These are phyloP conservation scores for Eubasilissa regina DNA, from an alignment of 1,140 invertebrate genomes.

Conservation along the genomic window DNA sequence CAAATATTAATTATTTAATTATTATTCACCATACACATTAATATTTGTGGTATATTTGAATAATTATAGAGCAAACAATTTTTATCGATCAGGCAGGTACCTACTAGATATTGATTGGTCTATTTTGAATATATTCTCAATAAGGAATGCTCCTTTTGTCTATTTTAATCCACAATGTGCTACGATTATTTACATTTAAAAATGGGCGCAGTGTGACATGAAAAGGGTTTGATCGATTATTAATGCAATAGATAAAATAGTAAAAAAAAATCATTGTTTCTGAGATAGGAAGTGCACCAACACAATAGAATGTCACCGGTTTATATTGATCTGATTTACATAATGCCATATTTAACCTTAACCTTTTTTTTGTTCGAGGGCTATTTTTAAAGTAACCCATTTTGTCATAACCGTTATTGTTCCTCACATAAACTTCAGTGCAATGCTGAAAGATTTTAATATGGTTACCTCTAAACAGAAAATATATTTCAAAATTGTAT, in stretches of 20 bases:
- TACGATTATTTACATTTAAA: neutral
- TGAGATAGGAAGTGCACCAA: conserved; percentile 16
- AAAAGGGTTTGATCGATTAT: conserved; percentile 21
- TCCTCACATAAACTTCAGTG: neutral
- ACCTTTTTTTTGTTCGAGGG: neutral
- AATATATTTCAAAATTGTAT: no score
- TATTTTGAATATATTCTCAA: no score
- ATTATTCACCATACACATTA: no score
- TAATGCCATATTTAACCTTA: conserved; percentile 10
- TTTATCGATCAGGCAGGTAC: no score
- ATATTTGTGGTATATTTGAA: no score
- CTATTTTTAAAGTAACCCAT: neutral
- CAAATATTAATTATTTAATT: no score
- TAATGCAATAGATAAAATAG: neutral
- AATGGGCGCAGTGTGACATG: conserved; percentile 12
- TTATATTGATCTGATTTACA: conserved; percentile 11
- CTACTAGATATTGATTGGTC: no score
- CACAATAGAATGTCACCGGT: conserved; percentile 33
- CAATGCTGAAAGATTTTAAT: no score
- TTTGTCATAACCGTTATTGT: neutral
- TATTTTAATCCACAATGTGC: neutral
- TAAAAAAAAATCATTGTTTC: conserved; percentile 34
- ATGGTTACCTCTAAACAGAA: no score
- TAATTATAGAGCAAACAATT: no score
- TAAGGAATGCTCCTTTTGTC: neutral